phyloP scores from a whole-genome alignment of 1,140 invertebrate genomes.

The Drosophila asahinai region DNA sequence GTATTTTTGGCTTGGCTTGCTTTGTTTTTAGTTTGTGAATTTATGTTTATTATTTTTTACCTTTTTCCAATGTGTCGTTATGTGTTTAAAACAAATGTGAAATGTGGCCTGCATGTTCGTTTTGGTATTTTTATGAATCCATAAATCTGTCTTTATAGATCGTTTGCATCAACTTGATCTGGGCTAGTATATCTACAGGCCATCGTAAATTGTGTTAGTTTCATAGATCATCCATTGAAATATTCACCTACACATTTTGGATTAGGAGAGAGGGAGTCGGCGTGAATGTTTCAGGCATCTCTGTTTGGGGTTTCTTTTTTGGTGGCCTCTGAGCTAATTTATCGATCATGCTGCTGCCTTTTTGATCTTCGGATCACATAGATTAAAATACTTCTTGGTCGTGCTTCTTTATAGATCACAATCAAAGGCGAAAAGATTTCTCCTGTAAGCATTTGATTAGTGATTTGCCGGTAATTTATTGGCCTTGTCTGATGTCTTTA shows the following conservation, averaged over 20 bases:
- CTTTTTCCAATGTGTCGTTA: conserved; percentile 79
- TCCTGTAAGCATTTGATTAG: conserved; percentile 5
- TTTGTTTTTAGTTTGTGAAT: conserved; percentile 60
- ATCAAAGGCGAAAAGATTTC: neutral
- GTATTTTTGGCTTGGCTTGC: conserved; percentile 22
- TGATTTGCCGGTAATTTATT: conserved; percentile 6
- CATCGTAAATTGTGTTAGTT: conserved; percentile 56
- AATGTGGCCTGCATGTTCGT: conserved; percentile 40
- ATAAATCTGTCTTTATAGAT: conserved; percentile 72
- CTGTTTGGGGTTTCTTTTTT: conserved; percentile 7
- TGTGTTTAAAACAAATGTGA: conserved; percentile 74
- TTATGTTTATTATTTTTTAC: conserved; percentile 83
- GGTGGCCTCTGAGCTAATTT: conserved; percentile 25
- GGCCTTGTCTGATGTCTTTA: neutral
- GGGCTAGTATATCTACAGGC: conserved; percentile 32
- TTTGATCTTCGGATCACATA: conserved; percentile 37
- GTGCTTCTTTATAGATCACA: conserved; percentile 3
- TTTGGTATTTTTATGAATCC: conserved; percentile 65
- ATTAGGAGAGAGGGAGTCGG: conserved; percentile 1
- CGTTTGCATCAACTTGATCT: conserved; percentile 56
- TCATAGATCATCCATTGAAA: conserved; percentile 56
- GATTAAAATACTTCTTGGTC: conserved; percentile 1
- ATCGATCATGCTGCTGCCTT: conserved; percentile 22
- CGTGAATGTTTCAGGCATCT: conserved; percentile 3
- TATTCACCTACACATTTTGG: conserved; percentile 27